Conservation (phyloP, 2,888 invertebrate genomes). For the Andrena dorsata region DNA sequence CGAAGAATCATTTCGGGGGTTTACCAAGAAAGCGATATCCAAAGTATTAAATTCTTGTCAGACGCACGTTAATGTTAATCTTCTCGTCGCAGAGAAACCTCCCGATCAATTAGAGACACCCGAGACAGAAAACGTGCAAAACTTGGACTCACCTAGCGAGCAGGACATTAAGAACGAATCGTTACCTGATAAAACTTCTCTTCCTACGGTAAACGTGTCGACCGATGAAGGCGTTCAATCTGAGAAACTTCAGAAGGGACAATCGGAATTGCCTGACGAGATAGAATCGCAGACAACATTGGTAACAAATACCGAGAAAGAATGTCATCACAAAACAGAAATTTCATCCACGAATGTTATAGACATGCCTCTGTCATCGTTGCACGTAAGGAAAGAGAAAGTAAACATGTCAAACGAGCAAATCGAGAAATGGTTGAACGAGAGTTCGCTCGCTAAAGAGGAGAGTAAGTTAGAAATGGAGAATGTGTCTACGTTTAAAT, state of each 20-base stretch:
- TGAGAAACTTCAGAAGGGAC: conserved; percentile 39
- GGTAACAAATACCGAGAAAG: conserved; percentile 54
- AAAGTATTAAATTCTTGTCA: conserved; percentile 78
- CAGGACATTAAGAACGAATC: conserved; percentile 32
- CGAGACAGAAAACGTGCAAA: conserved; percentile 30
- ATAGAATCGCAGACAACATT: conserved; percentile 34
- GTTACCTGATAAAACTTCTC: conserved; percentile 6
- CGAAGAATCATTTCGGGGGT: conserved; percentile 85
- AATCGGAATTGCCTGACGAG: conserved; percentile 38
- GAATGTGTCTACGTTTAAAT: conserved; percentile 76
- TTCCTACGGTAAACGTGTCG: not conserved
- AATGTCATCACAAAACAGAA: conserved; percentile 68
- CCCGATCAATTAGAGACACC: conserved; percentile 53
- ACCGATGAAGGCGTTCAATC: conserved; percentile 22
- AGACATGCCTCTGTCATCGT: conserved; percentile 77
- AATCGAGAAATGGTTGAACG: conserved; percentile 89
- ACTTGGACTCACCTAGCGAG: not conserved
- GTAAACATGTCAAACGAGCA: conserved; percentile 90
- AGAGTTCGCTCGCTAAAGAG: conserved; percentile 86
- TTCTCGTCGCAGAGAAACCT: conserved; percentile 71
- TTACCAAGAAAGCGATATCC: conserved; percentile 81
- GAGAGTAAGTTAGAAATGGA: conserved; percentile 82
- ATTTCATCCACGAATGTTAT: conserved; percentile 70
- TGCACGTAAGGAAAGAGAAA: conserved; percentile 86
- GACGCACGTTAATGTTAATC: conserved; percentile 74